Evolutionary conservation across 2,888 invertebrate species (phyloP), one percentile per base, ranked within the genome.

Genomic region (Lagria hirta): DNA sequence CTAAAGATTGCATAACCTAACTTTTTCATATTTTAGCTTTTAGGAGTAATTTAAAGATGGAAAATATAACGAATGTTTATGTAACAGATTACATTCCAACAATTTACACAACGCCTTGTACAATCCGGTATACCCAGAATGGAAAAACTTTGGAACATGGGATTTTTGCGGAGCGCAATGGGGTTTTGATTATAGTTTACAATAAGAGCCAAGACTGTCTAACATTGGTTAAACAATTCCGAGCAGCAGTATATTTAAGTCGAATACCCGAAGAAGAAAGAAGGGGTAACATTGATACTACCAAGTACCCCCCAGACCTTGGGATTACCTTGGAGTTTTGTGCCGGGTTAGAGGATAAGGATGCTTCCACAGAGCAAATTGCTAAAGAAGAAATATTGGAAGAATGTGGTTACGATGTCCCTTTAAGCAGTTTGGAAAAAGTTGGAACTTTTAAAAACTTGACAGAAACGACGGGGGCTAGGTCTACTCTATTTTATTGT

Each of bases 391-490:
- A 97, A 68, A 79, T 92, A 1, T 62, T 86, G 3, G 96, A 97
- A 67, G 97, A 97, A 67, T 93, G 93, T 68, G 97, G 97, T 1
- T 97, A 94, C 70, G 77, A 87, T 61, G 88, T 92, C 0, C 77
- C 43, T 80, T 1, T 56, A 7, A 73, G 76, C 0, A 73, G 79
- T 4, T 74, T 91, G 36, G 75, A 84, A 27, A 74, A 76, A 72
- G 73, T 90, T 28, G 75, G 80, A 43, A 77, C 80, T 4, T 86
- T 81, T 57, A 81, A 84, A 85, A 86, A 84, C 37, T 81, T 82
- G 16, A 83, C 86, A 1, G 86, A 91, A 10, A 79, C 85, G 1
- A 80, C 86, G 10, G 93, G 90, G 4, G 77, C 88, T 1, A 68
- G 78, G 16, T 86, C 87, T 65, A 86, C 84, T 6, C 68, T 95